phyloP scores from a whole-genome alignment of 2,888 invertebrate genomes.

The Lasiommata megera region DNA sequence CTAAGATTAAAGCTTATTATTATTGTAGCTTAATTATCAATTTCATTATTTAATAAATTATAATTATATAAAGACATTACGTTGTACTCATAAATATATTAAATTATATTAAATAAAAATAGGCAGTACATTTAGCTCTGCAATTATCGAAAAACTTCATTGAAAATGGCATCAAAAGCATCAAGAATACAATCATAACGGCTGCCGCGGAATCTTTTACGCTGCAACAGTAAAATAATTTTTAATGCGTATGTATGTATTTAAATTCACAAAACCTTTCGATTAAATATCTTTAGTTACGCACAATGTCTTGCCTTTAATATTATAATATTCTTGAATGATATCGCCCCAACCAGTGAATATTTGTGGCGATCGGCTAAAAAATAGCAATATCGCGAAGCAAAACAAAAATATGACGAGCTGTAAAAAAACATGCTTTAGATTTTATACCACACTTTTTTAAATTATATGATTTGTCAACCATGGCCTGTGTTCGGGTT shows the following conservation, averaged over 20 bases:
- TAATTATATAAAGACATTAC: no score
- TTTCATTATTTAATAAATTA: no score
- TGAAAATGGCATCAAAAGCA: slow-evolving; percentile 53
- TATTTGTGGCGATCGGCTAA: slow-evolving; percentile 60
- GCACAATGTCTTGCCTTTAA: slow-evolving; percentile 47
- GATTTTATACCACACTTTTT: no score
- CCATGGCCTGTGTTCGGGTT: no score
- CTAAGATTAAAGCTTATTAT: no score
- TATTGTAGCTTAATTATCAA: no score
- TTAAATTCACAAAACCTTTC: no score
- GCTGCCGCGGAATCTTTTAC: slow-evolving; percentile 56
- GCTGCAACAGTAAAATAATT: slow-evolving; percentile 35
- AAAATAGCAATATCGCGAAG: slow-evolving; percentile 44
- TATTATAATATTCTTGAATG: slow-evolving; percentile 39
- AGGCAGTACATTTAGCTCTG: slow-evolving; percentile 43
- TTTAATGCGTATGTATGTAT: no score
- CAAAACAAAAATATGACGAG: slow-evolving; percentile 55
- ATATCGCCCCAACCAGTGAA: slow-evolving; percentile 61
- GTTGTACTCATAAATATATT: no score
- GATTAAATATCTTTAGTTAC: no score
- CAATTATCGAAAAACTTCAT: slow-evolving; percentile 48
- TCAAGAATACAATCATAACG: slow-evolving; percentile 46
- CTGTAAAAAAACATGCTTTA: slow-evolving; percentile 45
- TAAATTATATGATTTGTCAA: no score
- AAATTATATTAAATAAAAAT: neutral